These are phyloP conservation scores for Apodemus agrarius DNA, from an alignment of 2,797 vertebrate genomes.

Conservation along the genomic window DNA sequence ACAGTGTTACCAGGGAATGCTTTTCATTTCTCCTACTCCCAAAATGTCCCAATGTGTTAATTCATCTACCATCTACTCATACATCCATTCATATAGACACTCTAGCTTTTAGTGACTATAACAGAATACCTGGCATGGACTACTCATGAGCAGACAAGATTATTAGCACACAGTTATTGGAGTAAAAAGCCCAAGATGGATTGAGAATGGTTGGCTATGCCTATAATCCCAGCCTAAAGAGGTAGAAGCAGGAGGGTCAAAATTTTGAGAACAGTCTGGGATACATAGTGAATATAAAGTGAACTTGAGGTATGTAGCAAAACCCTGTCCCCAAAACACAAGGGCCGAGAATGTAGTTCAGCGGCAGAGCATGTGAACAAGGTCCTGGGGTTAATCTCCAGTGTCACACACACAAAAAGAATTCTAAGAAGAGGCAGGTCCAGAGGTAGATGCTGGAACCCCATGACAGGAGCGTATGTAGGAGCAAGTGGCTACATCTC, in stretches of 20 bases:
- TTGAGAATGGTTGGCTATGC: background rate
- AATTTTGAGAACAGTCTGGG: background rate
- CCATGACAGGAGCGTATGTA: background rate
- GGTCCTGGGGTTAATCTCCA: background rate
- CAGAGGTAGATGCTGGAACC: background rate
- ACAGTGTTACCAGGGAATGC: background rate
- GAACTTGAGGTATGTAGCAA: background rate
- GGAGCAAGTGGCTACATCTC: background rate
- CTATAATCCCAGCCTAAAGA: background rate
- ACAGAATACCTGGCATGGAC: background rate
- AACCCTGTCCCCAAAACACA: background rate
- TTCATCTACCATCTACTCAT: background rate
- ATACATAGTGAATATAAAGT: background rate
- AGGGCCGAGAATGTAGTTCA: background rate
- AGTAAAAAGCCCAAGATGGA: background rate
- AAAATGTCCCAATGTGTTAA: background rate
- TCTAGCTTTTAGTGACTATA: background rate
- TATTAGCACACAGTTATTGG: background rate
- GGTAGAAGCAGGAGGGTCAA: background rate
- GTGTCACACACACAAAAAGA: background rate
- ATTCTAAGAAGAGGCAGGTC: background rate
- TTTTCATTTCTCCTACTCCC: background rate
- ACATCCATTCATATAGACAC: background rate
- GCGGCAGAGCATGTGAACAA: background rate
- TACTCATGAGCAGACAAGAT: background rate